Conservation (phyloP, 2,797 vertebrate genomes). For the Acanthopagrus latus region DNA sequence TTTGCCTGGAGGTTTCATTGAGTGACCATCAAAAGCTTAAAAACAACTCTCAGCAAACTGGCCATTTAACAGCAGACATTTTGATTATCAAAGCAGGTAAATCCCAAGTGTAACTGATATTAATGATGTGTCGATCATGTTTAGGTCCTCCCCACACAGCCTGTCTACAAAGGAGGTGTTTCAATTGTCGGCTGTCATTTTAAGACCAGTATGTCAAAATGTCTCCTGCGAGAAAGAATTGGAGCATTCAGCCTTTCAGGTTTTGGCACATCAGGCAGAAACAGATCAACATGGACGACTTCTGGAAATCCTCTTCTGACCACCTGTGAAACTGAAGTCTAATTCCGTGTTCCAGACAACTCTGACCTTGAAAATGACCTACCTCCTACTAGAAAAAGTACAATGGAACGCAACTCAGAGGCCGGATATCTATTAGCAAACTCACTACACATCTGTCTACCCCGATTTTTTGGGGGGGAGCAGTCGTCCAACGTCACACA, state of each 20-base stretch:
- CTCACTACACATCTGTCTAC: too few relatives aligned
- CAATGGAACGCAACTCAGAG: too few relatives aligned
- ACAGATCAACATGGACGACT: not conserved
- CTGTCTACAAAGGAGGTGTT: not conserved
- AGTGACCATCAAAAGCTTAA: not conserved
- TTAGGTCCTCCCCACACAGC: not conserved
- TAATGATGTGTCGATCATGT: not conserved
- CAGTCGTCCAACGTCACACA: too few relatives aligned
- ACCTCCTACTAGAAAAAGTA: too few relatives aligned
- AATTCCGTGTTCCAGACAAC: too few relatives aligned
- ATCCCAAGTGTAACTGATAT: not conserved
- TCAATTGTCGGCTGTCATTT: not conserved
- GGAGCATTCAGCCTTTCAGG: not conserved
- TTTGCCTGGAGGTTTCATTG: not conserved
- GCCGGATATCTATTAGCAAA: too few relatives aligned
- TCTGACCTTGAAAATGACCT: too few relatives aligned
- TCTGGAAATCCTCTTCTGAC: not conserved
- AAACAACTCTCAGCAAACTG: not conserved
- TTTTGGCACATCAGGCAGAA: not conserved
- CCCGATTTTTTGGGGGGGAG: too few relatives aligned
- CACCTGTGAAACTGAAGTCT: not conserved
- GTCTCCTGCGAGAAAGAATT: not conserved
- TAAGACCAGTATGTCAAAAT: not conserved
- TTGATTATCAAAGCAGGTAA: not conserved
- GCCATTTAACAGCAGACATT: not conserved